Percentiles rank a stretch among this genome's conserved stretches.
phyloP scores from a whole-genome alignment of 2,888 invertebrate genomes.

The Agrilus biguttatus region DNA sequence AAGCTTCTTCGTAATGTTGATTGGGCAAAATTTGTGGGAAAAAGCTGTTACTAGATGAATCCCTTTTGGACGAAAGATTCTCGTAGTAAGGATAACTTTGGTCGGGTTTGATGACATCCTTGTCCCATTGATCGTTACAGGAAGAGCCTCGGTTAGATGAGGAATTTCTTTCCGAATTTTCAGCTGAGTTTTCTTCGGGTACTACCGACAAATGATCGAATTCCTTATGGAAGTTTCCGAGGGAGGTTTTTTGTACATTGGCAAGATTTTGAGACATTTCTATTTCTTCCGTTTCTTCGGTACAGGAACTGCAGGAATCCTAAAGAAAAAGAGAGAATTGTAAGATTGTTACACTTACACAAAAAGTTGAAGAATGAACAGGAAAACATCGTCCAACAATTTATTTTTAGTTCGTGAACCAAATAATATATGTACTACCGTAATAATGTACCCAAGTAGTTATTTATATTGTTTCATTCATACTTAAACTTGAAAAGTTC shows the following conservation, averaged over 20 bases:
- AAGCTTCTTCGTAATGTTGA: slow-evolving; percentile 21
- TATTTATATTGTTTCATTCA: not conserved
- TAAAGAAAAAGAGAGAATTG: slow-evolving; percentile 10
- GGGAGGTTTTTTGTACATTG: slow-evolving; percentile 31
- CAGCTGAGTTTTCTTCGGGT: slow-evolving; percentile 49
- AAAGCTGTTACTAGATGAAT: slow-evolving; percentile 24
- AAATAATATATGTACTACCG: not conserved
- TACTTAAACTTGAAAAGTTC: no score
- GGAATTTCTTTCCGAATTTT: slow-evolving; percentile 28
- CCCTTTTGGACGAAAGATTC: slow-evolving; percentile 12
- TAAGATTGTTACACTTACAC: not conserved
- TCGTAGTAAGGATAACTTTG: slow-evolving; percentile 27
- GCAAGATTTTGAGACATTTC: slow-evolving; percentile 31
- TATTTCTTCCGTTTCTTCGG: slow-evolving; percentile 28
- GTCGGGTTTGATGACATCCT: slow-evolving; percentile 25
- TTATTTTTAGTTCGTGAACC: not conserved
- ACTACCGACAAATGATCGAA: slow-evolving; percentile 67
- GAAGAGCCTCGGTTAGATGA: slow-evolving; percentile 12
- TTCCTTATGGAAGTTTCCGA: slow-evolving; percentile 37
- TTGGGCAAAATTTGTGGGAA: slow-evolving; percentile 30
- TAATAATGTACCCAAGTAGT: not conserved
- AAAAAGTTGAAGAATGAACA: no score
- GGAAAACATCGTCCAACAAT: not conserved
- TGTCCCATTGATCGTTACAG: slow-evolving; percentile 19
- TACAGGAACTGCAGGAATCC: slow-evolving; percentile 27